Evolutionary conservation across 2,797 vertebrate genomes (phyloP).

Genomic region (Acanthopagrus latus): DNA sequence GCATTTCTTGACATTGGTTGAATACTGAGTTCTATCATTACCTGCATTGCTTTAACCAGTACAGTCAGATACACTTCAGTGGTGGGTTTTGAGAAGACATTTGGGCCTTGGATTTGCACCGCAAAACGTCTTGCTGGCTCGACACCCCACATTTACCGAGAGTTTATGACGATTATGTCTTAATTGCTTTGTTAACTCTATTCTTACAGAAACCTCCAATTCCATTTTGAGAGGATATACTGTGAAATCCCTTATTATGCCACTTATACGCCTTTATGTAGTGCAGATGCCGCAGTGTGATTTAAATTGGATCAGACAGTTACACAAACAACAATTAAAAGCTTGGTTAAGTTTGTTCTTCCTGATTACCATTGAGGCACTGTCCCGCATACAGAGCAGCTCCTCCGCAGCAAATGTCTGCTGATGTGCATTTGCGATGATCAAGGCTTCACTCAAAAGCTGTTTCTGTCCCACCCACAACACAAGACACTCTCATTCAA

Average conservation of each 20-base stretch:
- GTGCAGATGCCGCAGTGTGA: constrained; percentile 63
- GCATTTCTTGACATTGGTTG: background rate
- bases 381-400: constrained; percentile 71
- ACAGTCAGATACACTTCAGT: constrained; percentile 1
- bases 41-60: constrained; percentile 5
- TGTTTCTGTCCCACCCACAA: constrained; percentile 57
- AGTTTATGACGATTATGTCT: constrained; percentile 51
- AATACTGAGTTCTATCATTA: constrained; percentile 35
- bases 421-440: constrained; percentile 70
- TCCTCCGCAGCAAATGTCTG: constrained; percentile 65
- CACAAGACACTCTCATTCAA: constrained; percentile 54
- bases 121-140: constrained; percentile 20
- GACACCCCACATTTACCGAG: constrained; percentile 24
- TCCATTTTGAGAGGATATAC: constrained; percentile 62
- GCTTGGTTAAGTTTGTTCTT: constrained; percentile 86
- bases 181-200: constrained; percentile 54
- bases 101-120: background rate
- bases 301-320: constrained; percentile 80
- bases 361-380: constrained; percentile 81
- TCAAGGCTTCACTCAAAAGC: constrained; percentile 68
- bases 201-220: constrained; percentile 47
- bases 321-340: constrained; percentile 87
- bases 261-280: constrained; percentile 60
- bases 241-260: constrained; percentile 64
- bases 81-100: constrained; percentile 2